Conservation (phyloP, 2,888 invertebrate genomes). For the Iselma pallidipennis region DNA sequence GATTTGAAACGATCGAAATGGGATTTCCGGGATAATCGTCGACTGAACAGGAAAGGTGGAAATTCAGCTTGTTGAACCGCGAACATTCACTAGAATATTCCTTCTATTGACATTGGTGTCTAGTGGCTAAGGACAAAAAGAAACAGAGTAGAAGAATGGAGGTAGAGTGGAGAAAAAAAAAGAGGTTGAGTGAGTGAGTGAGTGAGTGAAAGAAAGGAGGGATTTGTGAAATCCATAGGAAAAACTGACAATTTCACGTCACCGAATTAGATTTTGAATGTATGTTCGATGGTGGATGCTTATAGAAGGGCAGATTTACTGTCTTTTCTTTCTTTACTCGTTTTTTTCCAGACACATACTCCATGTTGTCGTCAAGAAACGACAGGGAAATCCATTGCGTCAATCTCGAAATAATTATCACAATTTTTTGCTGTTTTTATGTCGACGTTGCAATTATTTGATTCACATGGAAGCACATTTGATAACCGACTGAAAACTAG, state of each 20-base stretch:
- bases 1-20: conserved; percentile 25
- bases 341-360: not conserved
- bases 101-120: conserved; percentile 30
- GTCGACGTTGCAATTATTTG: too few species aligned
- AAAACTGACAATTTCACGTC: conserved; percentile 18
- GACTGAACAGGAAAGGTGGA: conserved; percentile 23
- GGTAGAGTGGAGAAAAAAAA: not conserved
- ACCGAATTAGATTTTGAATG: conserved; percentile 3
- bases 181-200: not conserved
- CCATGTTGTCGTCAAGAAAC: not conserved
- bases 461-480: too few species aligned
- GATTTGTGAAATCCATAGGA: conserved; percentile 18
- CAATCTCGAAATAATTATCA: not conserved
- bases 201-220: not conserved
- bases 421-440: not conserved
- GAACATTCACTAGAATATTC: conserved; percentile 22
- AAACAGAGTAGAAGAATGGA: not conserved
- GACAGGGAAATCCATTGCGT: not conserved
- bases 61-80: conserved; percentile 23
- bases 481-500: too few species aligned
- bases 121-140: conserved; percentile 1
- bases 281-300: not conserved
- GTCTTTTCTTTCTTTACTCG: not conserved
- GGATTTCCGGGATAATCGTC: conserved; percentile 28
- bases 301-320: not conserved